Evolutionary conservation across 2,888 invertebrate species (phyloP), one percentile per base, ranked within the genome.

Genomic region (Lottia gigantea): DNA sequence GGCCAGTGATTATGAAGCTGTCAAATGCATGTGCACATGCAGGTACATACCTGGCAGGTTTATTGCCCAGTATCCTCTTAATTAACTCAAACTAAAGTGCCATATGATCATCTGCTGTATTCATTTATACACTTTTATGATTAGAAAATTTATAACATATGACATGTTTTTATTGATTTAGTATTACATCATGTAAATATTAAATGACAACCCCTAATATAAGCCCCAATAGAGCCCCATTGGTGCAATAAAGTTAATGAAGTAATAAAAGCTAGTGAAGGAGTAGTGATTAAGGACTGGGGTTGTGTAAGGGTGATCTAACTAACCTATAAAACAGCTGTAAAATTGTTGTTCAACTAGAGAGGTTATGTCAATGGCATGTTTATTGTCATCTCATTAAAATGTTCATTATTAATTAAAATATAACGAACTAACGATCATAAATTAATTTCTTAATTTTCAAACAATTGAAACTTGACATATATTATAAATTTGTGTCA

Each of bases 401-500:
- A 11, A 23, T 55, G 55, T 55, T 55, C 19, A 55, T 55, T 55
- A 55, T 19, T 55, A 23, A 55, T 55, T 55, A 55, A 23, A 55
- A 23, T 4, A 11, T 40, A 40, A 40, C 11, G 40, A 40, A 40
- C 40, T 31, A 31, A 40, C 40, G 7, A 11, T 40, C 40, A 40
- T 40, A 40, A 31, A 40, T 40, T 40, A 8, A 6, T 40, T 40
- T 40, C n/a, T n/a, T n/a, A n/a, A n/a, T 40, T 40, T 40, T 40
- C 40, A 8, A 40, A 40, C 40, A 40, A 40, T 40, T 40, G 7
- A 40, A 40, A 40, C 40, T 40, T 40, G 40, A 40, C 40, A 40
- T 40, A 40, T 11, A 40, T 40, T 40, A 6, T 40, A 31, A 40
- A 8, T 40, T 40, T 40, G 40, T 8, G 40, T 40, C 11, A 40